Percentiles rank a stretch among this genome's conserved stretches.
phyloP scores from a whole-genome alignment of 2,113 vertebrate genomes.

The Takifugu bimaculatus region DNA sequence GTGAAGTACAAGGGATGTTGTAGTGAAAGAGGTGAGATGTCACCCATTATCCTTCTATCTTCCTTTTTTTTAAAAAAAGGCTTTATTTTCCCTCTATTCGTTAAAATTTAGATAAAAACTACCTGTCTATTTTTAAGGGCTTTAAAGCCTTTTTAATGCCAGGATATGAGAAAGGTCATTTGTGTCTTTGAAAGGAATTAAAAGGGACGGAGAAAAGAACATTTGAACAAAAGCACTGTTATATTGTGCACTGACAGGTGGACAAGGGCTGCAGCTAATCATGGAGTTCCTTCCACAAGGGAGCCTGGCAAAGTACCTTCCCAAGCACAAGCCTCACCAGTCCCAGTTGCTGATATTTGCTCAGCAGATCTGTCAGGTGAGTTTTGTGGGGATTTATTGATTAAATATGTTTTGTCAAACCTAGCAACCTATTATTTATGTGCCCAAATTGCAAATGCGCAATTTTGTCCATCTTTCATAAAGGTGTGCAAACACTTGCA shows the following conservation, averaged over 20 bases:
- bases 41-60: background rate
- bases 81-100: no score
- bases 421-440: no score
- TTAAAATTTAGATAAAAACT: no score
- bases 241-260: slow-evolving; percentile 68
- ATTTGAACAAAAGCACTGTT: slow-evolving; percentile 21
- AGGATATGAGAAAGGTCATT: slow-evolving; percentile 1
- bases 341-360: slow-evolving; percentile 84
- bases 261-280: slow-evolving; percentile 86
- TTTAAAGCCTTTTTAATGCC: background rate
- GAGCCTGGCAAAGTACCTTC: slow-evolving; percentile 87
- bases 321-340: slow-evolving; percentile 72
- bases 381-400: slow-evolving; percentile 5
- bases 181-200: background rate
- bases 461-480: no score
- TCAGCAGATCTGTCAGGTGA: slow-evolving; percentile 90
- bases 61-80: background rate
- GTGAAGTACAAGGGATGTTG: slow-evolving; percentile 94
- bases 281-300: slow-evolving; percentile 93
- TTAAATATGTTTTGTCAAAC: background rate
- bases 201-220: background rate
- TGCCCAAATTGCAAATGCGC: no score
- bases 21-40: slow-evolving; percentile 80
- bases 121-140: background rate
- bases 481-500: no score